phyloP scores from a whole-genome alignment of 1,140 invertebrate genomes.

The Saccostrea glomerata region DNA sequence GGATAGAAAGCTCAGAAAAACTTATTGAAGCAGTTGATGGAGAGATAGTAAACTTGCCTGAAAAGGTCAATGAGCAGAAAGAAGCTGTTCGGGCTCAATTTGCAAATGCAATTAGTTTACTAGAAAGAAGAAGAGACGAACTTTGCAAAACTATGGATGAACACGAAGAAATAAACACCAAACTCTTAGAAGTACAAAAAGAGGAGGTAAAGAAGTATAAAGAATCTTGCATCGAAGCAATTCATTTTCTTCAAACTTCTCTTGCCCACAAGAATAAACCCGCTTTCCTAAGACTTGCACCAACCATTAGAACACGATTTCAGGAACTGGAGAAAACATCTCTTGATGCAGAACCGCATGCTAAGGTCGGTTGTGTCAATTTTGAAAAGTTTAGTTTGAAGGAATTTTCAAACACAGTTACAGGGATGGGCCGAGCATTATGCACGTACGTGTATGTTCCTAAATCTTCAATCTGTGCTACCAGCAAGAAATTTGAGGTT shows the following conservation, averaged over 20 bases:
- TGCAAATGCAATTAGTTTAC: conserved; percentile 37
- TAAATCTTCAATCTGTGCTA: not conserved
- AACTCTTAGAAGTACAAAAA: conserved; percentile 58
- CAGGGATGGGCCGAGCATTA: not conserved
- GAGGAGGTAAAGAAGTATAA: conserved; percentile 57
- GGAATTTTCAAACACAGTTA: not conserved
- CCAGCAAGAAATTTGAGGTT: not conserved
- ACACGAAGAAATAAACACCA: conserved; percentile 55
- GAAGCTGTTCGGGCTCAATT: conserved; percentile 29
- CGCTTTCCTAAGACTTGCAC: conserved; percentile 40
- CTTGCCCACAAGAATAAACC: conserved; percentile 56
- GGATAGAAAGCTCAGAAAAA: not conserved
- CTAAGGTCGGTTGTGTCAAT: not conserved
- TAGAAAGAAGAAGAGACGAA: conserved; percentile 60
- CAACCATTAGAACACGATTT: not conserved
- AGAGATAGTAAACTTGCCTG: conserved; percentile 18
- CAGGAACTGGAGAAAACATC: not conserved
- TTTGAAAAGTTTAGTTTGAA: not conserved
- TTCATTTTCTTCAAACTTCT: conserved; percentile 58
- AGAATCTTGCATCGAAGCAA: conserved; percentile 53
- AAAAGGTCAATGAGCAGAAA: conserved; percentile 36
- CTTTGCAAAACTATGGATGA: conserved; percentile 55
- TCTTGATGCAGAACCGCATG: not conserved
- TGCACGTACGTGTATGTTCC: not conserved
- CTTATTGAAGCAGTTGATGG: not conserved